A percentile compares a stretch with the other conserved stretches of the same genome.
These are phyloP conservation scores for Drosophila ananassae DNA, from an alignment of 1,140 invertebrate genomes.

Conservation along the genomic window DNA sequence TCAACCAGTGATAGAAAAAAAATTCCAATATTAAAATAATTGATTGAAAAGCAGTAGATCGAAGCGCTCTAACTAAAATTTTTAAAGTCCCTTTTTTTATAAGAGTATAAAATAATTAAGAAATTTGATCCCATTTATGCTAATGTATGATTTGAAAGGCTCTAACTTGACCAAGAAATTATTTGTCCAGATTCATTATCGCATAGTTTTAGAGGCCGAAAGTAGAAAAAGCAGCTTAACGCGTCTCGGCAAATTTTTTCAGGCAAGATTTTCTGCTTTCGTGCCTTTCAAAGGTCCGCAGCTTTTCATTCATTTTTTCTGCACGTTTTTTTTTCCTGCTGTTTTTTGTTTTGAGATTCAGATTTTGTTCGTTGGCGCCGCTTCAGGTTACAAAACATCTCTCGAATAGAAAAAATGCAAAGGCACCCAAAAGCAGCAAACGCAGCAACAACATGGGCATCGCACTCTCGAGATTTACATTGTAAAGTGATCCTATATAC, in stretches of 20 bases:
- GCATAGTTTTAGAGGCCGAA: conserved; percentile 6
- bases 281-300: conserved; percentile 15
- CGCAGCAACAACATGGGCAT: conserved; percentile 61
- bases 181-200: conserved; percentile 8
- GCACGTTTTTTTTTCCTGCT: not conserved
- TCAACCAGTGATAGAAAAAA: conserved; percentile 39
- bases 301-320: not conserved
- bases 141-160: not conserved
- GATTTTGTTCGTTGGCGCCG: conserved; percentile 49
- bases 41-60: not conserved
- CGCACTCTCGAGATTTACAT: conserved; percentile 81
- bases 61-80: not conserved
- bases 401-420: conserved; percentile 60
- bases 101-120: not conserved
- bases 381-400: conserved; percentile 63
- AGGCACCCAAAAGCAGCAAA: conserved; percentile 15
- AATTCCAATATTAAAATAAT: conserved; percentile 58
- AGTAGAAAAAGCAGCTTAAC: conserved; percentile 14
- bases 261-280: conserved; percentile 5
- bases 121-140: not conserved
- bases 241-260: conserved; percentile 2
- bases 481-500: conserved; percentile 71
- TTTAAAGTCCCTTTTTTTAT: not conserved
- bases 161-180: not conserved
- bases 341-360: conserved; percentile 14